Conservation (phyloP, 2,113 vertebrate species). For the Nicator chloris region DNA sequence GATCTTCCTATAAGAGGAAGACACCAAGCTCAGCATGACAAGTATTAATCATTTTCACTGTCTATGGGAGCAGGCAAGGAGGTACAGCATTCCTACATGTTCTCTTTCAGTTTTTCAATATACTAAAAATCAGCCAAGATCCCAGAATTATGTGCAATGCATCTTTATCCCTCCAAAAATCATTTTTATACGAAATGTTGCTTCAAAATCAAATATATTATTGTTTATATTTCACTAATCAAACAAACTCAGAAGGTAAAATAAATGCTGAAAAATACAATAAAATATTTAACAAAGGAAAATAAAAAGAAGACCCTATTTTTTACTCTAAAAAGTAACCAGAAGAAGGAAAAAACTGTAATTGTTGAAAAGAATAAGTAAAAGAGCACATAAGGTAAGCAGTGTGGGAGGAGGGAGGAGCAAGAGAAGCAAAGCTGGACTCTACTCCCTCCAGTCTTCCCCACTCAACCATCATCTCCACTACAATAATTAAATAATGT, state of each 20-base stretch:
- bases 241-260: neutral
- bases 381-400: slow-evolving; percentile 11
- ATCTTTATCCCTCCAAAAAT: neutral
- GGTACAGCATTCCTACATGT: neutral
- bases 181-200: neutral
- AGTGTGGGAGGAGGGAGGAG: neutral
- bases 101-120: neutral
- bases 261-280: neutral
- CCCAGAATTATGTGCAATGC: neutral
- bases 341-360: neutral
- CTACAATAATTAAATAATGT: slow-evolving; percentile 12
- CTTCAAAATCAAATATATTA: neutral
- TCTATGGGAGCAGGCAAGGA: neutral
- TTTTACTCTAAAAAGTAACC: neutral
- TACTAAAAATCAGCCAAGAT: neutral
- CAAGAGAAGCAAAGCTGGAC: neutral
- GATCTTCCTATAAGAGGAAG: neutral
- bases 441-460: neutral
- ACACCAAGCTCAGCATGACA: neutral
- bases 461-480: neutral
- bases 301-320: neutral
- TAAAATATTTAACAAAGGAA: neutral
- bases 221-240: neutral
- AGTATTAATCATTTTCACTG: neutral
- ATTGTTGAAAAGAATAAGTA: neutral